Percentiles rank a stretch among this genome's conserved stretches.
Evolutionary conservation across 2,797 vertebrate genomes (phyloP).

Genomic region (Odontamblyopus lacepedii): DNA sequence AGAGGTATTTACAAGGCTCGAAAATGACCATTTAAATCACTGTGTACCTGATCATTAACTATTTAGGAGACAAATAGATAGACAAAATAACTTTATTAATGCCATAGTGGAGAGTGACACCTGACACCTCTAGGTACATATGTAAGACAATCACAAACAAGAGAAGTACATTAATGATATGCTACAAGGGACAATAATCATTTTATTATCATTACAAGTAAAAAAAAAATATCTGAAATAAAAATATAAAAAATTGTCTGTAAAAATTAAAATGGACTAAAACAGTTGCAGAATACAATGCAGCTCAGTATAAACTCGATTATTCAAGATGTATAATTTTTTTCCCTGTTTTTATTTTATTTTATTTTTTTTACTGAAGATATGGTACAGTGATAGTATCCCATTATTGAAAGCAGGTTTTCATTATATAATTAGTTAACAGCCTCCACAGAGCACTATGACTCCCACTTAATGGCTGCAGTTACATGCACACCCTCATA

Average conservation of each 20-base stretch:
- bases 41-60: background rate
- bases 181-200: too few relatives aligned
- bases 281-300: too few relatives aligned
- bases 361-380: background rate
- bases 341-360: too few relatives aligned
- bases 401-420: background rate
- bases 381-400: background rate
- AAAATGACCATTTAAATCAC: background rate
- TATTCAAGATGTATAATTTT: background rate
- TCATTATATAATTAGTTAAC: background rate
- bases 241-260: too few relatives aligned
- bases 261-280: too few relatives aligned
- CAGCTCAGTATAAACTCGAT: too few relatives aligned
- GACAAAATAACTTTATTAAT: background rate
- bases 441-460: constrained; percentile 50
- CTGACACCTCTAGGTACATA: background rate
- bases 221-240: too few relatives aligned
- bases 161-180: too few relatives aligned
- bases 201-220: too few relatives aligned
- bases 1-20: constrained; percentile 68
- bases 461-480: constrained; percentile 21
- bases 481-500: too few relatives aligned
- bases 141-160: too few relatives aligned
- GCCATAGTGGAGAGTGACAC: background rate
- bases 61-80: background rate